A percentile compares a stretch with the other conserved stretches of the same genome.
phyloP scores from a whole-genome alignment of 92 coral and sea anemone genomes.

The Epizoanthus scotinus region DNA sequence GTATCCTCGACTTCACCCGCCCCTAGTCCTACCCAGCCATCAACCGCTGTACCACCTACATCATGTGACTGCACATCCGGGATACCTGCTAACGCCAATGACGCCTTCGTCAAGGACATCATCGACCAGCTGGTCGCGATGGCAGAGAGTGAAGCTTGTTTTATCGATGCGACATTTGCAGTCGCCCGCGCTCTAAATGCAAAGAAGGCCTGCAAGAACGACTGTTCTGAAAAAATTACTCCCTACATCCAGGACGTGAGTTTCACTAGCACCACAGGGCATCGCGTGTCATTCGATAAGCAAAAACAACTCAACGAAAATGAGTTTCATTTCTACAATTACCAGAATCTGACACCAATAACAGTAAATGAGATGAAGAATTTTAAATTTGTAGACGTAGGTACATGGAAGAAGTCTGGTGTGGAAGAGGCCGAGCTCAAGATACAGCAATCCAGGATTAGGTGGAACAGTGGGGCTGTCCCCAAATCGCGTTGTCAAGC shows the following conservation, averaged over 20 bases:
- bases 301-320: conserved; percentile 59
- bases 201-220: conserved; percentile 52
- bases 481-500: conserved; percentile 80
- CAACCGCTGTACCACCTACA: conserved; percentile 28
- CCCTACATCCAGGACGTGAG: conserved; percentile 62
- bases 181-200: conserved; percentile 61
- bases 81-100: conserved; percentile 59
- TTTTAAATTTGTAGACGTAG: conserved; percentile 61
- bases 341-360: conserved; percentile 60
- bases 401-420: conserved; percentile 64
- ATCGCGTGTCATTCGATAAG: conserved; percentile 66
- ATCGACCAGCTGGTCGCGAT: conserved; percentile 50
- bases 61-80: conserved; percentile 53
- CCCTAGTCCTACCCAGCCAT: conserved; percentile 12
- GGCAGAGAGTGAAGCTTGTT: conserved; percentile 79
- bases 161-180: conserved; percentile 82
- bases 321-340: conserved; percentile 62
- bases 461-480: conserved; percentile 71
- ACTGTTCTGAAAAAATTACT: conserved; percentile 49
- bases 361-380: conserved; percentile 47
- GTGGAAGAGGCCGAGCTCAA: conserved; percentile 41
- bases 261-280: conserved; percentile 75
- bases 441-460: conserved; percentile 45
- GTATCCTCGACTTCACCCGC: conserved; percentile 22
- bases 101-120: conserved; percentile 46